A percentile compares a stretch with the other conserved stretches of the same genome.
These are phyloP conservation scores for Eupristina koningsbergeri DNA, from an alignment of 1,140 invertebrate species.

Conservation along the genomic window DNA sequence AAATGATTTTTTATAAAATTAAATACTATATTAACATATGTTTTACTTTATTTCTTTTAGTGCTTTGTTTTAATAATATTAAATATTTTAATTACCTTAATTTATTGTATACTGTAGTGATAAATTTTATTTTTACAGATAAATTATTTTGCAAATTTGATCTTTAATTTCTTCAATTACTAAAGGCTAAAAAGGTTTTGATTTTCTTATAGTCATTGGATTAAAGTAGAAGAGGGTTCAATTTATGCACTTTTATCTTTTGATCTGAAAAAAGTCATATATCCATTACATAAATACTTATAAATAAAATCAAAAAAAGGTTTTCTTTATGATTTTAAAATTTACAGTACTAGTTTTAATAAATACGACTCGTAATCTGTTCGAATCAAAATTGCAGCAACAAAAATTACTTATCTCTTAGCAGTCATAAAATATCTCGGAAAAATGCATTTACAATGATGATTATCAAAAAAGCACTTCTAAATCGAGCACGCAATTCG, in stretches of 20 bases:
- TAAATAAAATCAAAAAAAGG: slow-evolving; percentile 1
- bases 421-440: background rate
- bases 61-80: no score
- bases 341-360: slow-evolving; percentile 18
- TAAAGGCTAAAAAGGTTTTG: background rate
- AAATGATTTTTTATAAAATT: no score
- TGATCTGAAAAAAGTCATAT: slow-evolving; percentile 17
- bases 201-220: background rate
- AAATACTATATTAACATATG: no score
- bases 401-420: slow-evolving; percentile 9
- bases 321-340: slow-evolving; percentile 7
- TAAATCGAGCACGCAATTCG: slow-evolving; percentile 1
- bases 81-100: no score
- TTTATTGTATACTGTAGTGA: no score
- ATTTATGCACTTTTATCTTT: slow-evolving; percentile 11
- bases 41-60: no score
- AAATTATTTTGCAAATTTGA: background rate
- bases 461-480: slow-evolving; percentile 11
- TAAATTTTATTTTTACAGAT: background rate
- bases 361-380: slow-evolving; percentile 12
- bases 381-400: slow-evolving; percentile 13
- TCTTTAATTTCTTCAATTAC: background rate
- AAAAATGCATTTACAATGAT: slow-evolving; percentile 33
- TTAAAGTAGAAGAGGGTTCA: background rate
- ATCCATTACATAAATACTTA: slow-evolving; percentile 6